Conservation (phyloP, 2,888 invertebrate genomes). For the Lycophotia porphyrea region DNA sequence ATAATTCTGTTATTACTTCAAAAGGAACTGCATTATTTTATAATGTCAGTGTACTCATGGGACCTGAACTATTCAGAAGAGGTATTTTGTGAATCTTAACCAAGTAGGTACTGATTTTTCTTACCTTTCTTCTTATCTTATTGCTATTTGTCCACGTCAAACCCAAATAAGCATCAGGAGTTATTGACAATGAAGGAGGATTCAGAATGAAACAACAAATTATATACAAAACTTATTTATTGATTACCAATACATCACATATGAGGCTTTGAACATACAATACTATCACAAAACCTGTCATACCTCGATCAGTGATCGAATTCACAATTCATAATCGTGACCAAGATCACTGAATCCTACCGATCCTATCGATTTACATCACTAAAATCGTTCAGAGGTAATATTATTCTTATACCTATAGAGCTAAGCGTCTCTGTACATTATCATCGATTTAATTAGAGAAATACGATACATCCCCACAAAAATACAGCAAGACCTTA, state of each 20-base stretch:
- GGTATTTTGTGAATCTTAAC: neutral
- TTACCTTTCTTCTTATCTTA: neutral
- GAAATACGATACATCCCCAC: neutral
- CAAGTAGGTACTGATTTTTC: neutral
- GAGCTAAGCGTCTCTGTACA: conserved; percentile 52
- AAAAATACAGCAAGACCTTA: conserved; percentile 6
- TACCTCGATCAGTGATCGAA: conserved; percentile 79
- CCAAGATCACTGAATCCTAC: conserved; percentile 77
- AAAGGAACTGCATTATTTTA: neutral
- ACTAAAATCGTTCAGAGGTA: conserved; percentile 69
- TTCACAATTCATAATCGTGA: conserved; percentile 86
- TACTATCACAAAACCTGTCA: conserved; percentile 74
- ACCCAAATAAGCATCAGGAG: neutral
- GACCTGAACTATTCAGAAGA: neutral
- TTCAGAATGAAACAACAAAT: conserved; percentile 34
- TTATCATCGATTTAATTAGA: conserved; percentile 41
- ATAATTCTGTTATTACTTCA: neutral
- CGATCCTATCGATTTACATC: conserved; percentile 62
- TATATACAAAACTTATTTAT: conserved; percentile 70
- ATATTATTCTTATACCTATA: conserved; percentile 70
- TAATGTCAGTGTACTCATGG: neutral
- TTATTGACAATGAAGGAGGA: neutral
- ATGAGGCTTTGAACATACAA: conserved; percentile 74
- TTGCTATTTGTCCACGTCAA: neutral
- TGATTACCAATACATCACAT: conserved; percentile 74